phyloP scores from a whole-genome alignment of 2,113 vertebrate species.

The Hemiscyllium ocellatum region DNA sequence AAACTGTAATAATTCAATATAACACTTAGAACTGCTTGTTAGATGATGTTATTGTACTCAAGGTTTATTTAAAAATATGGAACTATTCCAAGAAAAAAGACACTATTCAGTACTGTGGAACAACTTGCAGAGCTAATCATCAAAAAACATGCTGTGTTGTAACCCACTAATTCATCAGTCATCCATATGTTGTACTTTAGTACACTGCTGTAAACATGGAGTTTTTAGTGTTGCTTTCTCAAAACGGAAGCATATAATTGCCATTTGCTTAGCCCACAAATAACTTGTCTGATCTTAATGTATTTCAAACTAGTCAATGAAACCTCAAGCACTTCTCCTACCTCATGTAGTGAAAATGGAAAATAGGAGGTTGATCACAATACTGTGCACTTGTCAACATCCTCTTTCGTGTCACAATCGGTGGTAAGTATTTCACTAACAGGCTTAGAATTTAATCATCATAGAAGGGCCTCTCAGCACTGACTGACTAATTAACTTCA shows the following conservation, averaged over 20 bases:
- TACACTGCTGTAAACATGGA: not conserved
- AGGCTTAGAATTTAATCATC: conserved; percentile 9
- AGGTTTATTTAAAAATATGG: not conserved
- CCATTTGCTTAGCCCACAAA: not conserved
- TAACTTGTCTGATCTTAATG: not conserved
- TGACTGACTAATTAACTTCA: not conserved
- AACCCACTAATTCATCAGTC: not conserved
- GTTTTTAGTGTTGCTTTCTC: not conserved
- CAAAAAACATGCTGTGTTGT: not conserved
- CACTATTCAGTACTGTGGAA: not conserved
- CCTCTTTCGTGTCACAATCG: not conserved
- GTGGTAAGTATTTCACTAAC: not conserved
- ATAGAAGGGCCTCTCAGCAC: not conserved
- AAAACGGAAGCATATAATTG: not conserved
- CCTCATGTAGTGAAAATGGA: not conserved
- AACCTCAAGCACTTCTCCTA: not conserved
- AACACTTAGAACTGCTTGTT: too few species aligned
- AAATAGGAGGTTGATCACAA: not conserved
- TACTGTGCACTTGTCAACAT: not conserved
- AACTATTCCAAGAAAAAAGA: not conserved
- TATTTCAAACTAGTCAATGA: not conserved
- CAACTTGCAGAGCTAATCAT: not conserved
- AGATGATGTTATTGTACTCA: not conserved
- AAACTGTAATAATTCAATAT: not conserved
- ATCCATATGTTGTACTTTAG: not conserved